Percentiles rank a stretch among this genome's conserved stretches.
Evolutionary conservation across 37 sponge, comb jelly and placozoan genomes (phyloP).

Genomic region (Bolinopsis microptera): DNA sequence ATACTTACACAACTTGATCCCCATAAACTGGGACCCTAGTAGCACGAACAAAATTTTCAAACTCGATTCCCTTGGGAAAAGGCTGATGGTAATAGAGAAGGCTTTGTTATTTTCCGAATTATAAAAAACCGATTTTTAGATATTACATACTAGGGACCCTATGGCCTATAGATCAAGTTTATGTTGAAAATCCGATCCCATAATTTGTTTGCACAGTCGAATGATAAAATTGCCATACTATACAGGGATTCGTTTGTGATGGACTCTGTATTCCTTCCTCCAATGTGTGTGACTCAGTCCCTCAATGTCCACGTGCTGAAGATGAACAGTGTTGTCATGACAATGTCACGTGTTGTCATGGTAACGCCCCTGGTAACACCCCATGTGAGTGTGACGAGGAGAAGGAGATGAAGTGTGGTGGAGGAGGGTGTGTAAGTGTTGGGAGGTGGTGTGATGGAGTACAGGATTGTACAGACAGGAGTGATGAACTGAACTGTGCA

Average conservation of each 20-base stretch:
- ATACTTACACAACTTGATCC: too few relatives aligned
- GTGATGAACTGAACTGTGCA: background rate
- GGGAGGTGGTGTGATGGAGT: background rate
- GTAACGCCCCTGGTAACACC: background rate
- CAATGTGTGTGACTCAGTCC: background rate
- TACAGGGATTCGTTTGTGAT: slow-evolving; percentile 9
- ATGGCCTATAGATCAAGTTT: too few relatives aligned
- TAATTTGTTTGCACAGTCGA: too few relatives aligned
- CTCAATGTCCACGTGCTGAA: background rate
- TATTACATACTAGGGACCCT: too few relatives aligned
- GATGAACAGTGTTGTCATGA: slow-evolving; percentile 48
- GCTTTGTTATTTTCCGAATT: too few relatives aligned
- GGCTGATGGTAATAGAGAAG: too few relatives aligned
- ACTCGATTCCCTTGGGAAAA: too few relatives aligned
- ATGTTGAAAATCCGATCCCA: too few relatives aligned
- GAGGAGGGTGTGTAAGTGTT: background rate
- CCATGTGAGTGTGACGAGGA: background rate
- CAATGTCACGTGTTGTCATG: background rate
- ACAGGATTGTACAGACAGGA: slow-evolving; percentile 6
- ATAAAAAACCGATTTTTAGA: too few relatives aligned
- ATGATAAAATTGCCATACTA: too few relatives aligned
- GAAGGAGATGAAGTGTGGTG: background rate
- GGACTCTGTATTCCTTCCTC: background rate
- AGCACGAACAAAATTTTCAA: too few relatives aligned
- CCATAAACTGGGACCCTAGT: too few relatives aligned